Percentiles rank a stretch among this genome's conserved stretches.
Conservation (phyloP, 2,888 invertebrate species). For the Agrilus cyanescens region DNA sequence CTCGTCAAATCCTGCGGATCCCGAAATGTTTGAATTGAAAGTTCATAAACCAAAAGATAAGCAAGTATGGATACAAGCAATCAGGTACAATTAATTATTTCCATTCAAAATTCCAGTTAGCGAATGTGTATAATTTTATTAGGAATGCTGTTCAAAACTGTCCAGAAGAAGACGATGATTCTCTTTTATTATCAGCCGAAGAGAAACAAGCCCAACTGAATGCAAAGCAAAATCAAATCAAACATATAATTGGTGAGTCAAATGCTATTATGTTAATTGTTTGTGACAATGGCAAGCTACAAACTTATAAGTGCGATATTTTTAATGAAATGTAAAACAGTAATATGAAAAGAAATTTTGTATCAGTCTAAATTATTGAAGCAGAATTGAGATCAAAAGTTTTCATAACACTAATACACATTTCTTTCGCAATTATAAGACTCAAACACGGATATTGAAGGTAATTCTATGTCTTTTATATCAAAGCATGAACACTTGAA, state of each 20-base stretch:
- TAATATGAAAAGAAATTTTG: constrained; percentile 4
- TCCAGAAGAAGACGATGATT: constrained; percentile 70
- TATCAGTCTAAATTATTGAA: constrained; percentile 1
- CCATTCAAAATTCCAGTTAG: background rate
- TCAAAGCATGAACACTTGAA: background rate
- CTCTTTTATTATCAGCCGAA: constrained; percentile 58
- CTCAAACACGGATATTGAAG: constrained; percentile 37
- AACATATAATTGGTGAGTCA: constrained; percentile 64
- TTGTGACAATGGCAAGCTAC: background rate
- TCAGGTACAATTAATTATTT: constrained; percentile 42
- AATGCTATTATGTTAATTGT: background rate
- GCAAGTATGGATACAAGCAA: constrained; percentile 78
- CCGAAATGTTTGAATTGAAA: constrained; percentile 93
- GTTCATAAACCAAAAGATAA: constrained; percentile 82
- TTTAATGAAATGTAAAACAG: constrained; percentile 6
- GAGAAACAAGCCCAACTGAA: constrained; percentile 66
- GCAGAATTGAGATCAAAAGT: no score
- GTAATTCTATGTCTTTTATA: constrained; percentile 25
- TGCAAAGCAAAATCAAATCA: constrained; percentile 66
- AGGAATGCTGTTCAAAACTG: constrained; percentile 73
- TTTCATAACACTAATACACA: background rate
- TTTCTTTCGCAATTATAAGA: constrained; percentile 26
- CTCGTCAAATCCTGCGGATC: constrained; percentile 79
- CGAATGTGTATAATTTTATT: constrained; percentile 9
- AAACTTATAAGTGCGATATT: no score